These are phyloP conservation scores for Coracias cyanogaster DNA, from an alignment of 2,797 vertebrate genomes.

Conservation along the genomic window DNA sequence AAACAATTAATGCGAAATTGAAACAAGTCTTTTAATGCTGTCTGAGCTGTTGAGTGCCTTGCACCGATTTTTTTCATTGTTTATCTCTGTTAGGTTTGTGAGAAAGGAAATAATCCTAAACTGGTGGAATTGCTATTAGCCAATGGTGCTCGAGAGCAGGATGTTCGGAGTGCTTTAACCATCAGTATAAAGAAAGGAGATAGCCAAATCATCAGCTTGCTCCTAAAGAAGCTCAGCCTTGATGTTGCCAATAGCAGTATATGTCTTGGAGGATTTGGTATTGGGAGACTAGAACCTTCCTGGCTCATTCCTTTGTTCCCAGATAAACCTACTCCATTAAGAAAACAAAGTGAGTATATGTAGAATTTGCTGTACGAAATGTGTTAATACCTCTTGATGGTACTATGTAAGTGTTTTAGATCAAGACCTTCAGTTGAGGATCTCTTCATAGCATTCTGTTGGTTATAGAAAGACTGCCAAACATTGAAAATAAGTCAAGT, in stretches of 20 bases:
- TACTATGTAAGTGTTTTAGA: background rate
- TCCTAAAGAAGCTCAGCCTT: conserved; percentile 89
- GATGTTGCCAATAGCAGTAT: conserved; percentile 90
- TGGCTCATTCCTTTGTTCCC: conserved; percentile 92
- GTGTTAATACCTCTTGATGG: background rate
- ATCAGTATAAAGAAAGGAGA: conserved; percentile 87
- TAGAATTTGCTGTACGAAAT: background rate
- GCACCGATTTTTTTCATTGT: background rate
- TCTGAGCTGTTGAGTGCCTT: background rate
- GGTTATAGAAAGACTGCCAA: background rate
- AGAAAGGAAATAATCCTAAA: conserved; percentile 86
- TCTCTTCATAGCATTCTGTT: background rate
- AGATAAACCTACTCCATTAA: conserved; percentile 78
- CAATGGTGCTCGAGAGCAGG: conserved; percentile 88
- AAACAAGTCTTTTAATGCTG: background rate
- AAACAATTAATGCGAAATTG: background rate
- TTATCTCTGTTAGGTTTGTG: conserved; percentile 86
- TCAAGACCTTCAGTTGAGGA: background rate
- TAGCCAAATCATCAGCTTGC: conserved; percentile 85
- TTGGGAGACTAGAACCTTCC: conserved; percentile 88
- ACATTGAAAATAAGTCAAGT: background rate
- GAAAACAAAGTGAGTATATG: conserved; percentile 82
- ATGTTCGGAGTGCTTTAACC: conserved; percentile 87
- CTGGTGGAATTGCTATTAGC: conserved; percentile 90
- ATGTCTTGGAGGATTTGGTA: conserved; percentile 91